These are phyloP conservation scores for Ceyx melanurus DNA, from an alignment of 2,113 vertebrate genomes.

Conservation along the genomic window DNA sequence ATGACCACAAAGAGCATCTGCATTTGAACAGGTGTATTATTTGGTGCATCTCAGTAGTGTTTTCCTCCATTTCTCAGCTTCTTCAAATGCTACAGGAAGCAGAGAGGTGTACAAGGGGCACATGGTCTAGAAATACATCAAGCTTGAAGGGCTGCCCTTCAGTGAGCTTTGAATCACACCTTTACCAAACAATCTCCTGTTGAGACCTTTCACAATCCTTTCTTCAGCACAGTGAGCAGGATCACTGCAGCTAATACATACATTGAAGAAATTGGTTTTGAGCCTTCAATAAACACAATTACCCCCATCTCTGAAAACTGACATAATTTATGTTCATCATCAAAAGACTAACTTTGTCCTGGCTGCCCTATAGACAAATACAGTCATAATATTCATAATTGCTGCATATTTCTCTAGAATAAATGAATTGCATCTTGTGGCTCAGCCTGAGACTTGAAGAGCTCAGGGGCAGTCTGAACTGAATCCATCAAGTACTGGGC, in stretches of 20 bases:
- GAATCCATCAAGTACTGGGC: background rate
- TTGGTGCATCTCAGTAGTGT: background rate
- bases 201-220: background rate
- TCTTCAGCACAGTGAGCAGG: background rate
- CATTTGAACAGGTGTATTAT: background rate
- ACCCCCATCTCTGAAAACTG: background rate
- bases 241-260: conserved; percentile 2
- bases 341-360: background rate
- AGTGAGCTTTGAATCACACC: background rate
- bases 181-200: background rate
- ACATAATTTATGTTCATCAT: background rate
- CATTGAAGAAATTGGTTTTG: background rate
- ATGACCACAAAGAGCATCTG: background rate
- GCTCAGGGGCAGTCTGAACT: conserved; percentile 52
- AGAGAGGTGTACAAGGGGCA: background rate
- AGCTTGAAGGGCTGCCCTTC: background rate
- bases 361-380: background rate
- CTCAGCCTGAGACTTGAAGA: conserved; percentile 12
- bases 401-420: background rate
- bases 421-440: background rate
- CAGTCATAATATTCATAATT: conserved; percentile 18
- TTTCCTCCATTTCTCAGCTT: background rate
- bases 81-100: background rate
- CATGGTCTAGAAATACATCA: rapidly evolving
- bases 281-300: conserved; percentile 12